Base-by-base conservation (phyloP, 2,113 vertebrate genomes). In the Takifugu bimaculatus region DNA sequence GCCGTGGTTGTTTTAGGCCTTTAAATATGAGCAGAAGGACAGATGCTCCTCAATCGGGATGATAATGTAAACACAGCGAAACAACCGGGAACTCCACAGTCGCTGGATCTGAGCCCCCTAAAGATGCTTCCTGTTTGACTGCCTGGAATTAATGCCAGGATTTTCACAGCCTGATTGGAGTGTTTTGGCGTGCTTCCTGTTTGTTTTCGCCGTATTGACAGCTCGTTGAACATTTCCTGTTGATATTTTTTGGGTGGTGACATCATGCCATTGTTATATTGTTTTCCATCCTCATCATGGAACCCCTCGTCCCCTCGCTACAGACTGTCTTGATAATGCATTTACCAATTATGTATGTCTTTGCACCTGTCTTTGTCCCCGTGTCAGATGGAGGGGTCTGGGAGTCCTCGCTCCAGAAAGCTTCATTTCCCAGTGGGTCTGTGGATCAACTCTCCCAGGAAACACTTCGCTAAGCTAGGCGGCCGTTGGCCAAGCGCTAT, bases 401-500 rank as follows among this genome's bases (percentile, higher is more conserved):
- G 92, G 70, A 96, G 93, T 90, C 94, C 94, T 77, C 93, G 93
- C 56, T 92, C 93, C 60, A 91, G 93, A 85, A 96, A 95, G 63
- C 93, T 95, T 26, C 92, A 95, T 85, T 93, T 96, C 84, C 94
- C 94, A 2, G 93, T 95, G 68, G 94, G 94, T 74, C 90, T 96
- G 78, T 96, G 94, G 94, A 96, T 96, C 85, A 94, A 95, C 82
- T 96, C 94, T 5, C 94, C 94, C 56, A 88, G 94, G 83, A 96
- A 96, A 86, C 94, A 95, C 75, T 92, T 96, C 79, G 93, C 93
- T 71, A 96, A 96, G 79, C 86, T 95, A 26, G 93, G 94, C 43
- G 87, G 92, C 47, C 92, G 94, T 51, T 95, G 94, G 94, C 94
- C 94, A 60, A 96, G 94, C 1, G 93, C 91, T 4, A 88, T 89